These are phyloP conservation scores for Semaprochilodus insignis DNA, from an alignment of 2,797 vertebrate genomes.

Conservation along the genomic window DNA sequence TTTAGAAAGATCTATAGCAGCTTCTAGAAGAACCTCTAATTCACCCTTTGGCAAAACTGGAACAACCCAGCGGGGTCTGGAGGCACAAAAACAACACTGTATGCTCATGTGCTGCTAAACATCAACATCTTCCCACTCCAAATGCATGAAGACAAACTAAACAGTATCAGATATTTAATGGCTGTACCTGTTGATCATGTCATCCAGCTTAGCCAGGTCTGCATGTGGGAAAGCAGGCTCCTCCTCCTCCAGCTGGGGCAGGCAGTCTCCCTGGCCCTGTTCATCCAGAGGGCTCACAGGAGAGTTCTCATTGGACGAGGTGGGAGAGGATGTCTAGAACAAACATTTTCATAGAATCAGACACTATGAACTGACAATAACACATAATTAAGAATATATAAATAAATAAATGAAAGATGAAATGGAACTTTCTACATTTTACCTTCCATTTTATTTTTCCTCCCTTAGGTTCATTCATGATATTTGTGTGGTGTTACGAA, in stretches of 20 bases:
- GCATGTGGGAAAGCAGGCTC: conserved; percentile 99
- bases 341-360: neutral
- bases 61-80: conserved; percentile 99
- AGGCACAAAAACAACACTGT: conserved; percentile 26
- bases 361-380: neutral
- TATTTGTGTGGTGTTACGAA: no score
- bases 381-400: no score
- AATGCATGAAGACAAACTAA: neutral
- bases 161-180: neutral
- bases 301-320: conserved; percentile 99
- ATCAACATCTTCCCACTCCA: neutral
- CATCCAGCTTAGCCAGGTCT: conserved; percentile 98
- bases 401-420: no score
- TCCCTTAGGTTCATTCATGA: no score
- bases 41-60: conserved; percentile 99
- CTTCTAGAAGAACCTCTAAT: conserved; percentile 99
- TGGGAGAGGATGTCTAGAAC: conserved; percentile 92
- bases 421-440: no score
- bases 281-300: conserved; percentile 97
- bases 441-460: no score
- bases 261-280: conserved; percentile 89
- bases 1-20: conserved; percentile 99
- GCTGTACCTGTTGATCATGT: conserved; percentile 98
- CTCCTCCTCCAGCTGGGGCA: conserved; percentile 96
- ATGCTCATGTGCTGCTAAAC: neutral